These are phyloP conservation scores for Phaenicophaeus curvirostris DNA, from an alignment of 2,797 vertebrate genomes.

Conservation along the genomic window DNA sequence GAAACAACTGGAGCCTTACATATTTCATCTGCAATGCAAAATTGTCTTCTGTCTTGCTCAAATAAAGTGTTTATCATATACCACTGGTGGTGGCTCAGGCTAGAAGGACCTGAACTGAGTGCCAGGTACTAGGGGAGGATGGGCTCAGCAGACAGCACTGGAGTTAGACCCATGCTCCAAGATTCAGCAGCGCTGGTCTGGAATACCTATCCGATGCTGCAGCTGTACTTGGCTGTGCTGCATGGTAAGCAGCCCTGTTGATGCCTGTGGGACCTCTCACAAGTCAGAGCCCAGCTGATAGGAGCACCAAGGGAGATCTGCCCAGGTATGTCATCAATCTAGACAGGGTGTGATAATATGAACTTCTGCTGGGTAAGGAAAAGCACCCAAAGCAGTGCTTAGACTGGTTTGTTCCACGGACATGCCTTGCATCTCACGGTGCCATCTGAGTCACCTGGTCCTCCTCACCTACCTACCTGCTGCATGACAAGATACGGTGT, in stretches of 20 bases:
- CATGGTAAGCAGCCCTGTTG: neutral
- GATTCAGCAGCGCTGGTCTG: neutral
- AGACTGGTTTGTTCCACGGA: neutral
- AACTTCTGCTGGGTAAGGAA: neutral
- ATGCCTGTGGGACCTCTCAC: neutral
- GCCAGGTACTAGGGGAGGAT: neutral
- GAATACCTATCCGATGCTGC: neutral
- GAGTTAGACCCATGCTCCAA: neutral
- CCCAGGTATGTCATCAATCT: neutral
- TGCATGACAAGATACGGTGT: fast-evolving
- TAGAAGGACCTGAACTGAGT: neutral
- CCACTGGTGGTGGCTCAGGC: too few relatives aligned
- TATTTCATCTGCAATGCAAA: neutral
- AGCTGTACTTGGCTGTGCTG: neutral
- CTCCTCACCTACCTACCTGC: neutral
- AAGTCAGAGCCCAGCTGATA: neutral
- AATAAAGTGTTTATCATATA: neutral
- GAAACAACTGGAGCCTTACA: neutral
- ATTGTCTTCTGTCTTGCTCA: neutral
- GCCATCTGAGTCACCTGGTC: neutral
- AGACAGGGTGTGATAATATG: neutral
- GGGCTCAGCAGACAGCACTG: neutral
- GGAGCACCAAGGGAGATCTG: neutral
- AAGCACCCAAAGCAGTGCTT: fast-evolving
- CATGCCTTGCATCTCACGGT: neutral